Evolutionary conservation across 2,888 invertebrate species (phyloP), one percentile per base, ranked within the genome.

Genomic region (Odontocolon sp.): DNA sequence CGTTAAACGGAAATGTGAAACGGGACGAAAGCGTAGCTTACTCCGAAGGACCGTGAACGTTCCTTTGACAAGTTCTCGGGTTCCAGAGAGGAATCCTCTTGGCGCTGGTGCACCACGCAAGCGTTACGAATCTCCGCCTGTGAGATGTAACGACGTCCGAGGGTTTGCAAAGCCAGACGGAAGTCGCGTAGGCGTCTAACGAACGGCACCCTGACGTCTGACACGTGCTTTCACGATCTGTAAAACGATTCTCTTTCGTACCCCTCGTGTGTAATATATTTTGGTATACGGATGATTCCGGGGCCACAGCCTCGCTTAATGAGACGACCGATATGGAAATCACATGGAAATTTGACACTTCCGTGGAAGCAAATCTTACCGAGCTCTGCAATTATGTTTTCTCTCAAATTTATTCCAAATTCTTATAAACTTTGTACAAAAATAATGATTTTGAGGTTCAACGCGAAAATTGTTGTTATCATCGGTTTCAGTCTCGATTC

Each of bases 181-280:
- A 78, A 77, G 72, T 11, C 28, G 66, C 31, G 56, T 68, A 21
- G 56, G 77, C 80, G 79, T 72, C 77, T 76, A 78, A 78, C 74
- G 80, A 81, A 79, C 76, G 81, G 77, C 77, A 71, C 78, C 75
- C 76, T 79, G 81, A 80, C 67, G 45, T 31, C 56, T 56, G 36
- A 45, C 54, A 67, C 42, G 54, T 63, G 50, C 76, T n/a, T n/a
- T n/a, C n/a, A n/a, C n/a, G n/a, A n/a, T n/a, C n/a, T n/a, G n/a
- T n/a, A 42, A 16, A 9, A 54, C 54, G 28, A 54, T 63, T 54
- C 54, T 56, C 31, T 28, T 40, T 33, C 9, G n/a, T 26, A 8
- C 61, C 63, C 42, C 45, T 56, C 33, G 11, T 18, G 14, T 21
- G 56, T 45, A 23, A 56, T 45, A 56, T 56, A 67, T 56, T 45